These are phyloP conservation scores for Oscarella lobularis DNA, from an alignment of 37 sponge, comb jelly and placozoan genomes.

Conservation along the genomic window DNA sequence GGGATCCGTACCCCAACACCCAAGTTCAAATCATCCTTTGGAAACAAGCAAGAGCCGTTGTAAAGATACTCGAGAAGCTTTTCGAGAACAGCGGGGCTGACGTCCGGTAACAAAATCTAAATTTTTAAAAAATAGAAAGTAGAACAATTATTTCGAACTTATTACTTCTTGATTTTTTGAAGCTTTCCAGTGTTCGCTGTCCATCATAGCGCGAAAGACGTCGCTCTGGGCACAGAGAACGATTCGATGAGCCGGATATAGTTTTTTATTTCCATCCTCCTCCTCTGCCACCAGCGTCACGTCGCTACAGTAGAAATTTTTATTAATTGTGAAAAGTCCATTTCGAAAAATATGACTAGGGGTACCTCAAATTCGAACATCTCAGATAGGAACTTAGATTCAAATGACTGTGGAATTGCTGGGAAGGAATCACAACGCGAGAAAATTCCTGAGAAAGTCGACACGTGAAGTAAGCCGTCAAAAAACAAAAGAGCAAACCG, in stretches of 20 bases:
- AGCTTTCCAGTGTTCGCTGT: conserved; percentile 49
- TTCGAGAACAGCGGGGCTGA: conserved; percentile 15
- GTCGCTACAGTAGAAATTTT: too few relatives aligned
- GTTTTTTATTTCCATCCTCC: conserved; percentile 7
- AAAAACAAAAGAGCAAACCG: too few relatives aligned
- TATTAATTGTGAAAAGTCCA: too few relatives aligned
- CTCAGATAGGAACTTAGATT: too few relatives aligned
- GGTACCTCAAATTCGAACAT: too few relatives aligned
- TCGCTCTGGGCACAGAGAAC: conserved; percentile 74
- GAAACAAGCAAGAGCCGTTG: conserved; percentile 57
- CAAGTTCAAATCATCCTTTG: conserved; percentile 70
- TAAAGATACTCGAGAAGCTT: conserved; percentile 60
- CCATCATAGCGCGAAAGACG: conserved; percentile 65
- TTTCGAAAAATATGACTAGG: too few relatives aligned
- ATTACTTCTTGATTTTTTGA: conserved; percentile 36
- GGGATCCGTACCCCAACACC: conserved; percentile 32
- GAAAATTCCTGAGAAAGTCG: too few relatives aligned
- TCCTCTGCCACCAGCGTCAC: conserved; percentile 44
- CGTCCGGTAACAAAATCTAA: not conserved
- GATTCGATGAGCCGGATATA: conserved; percentile 58
- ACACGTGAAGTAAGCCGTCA: too few relatives aligned
- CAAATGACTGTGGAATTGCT: too few relatives aligned
- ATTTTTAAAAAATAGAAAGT: not conserved
- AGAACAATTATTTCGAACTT: not conserved
- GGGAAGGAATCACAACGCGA: too few relatives aligned